Evolutionary conservation across 2,113 vertebrate species (phyloP), one percentile per base, ranked within the genome.

Genomic region (Polyodon spathula): DNA sequence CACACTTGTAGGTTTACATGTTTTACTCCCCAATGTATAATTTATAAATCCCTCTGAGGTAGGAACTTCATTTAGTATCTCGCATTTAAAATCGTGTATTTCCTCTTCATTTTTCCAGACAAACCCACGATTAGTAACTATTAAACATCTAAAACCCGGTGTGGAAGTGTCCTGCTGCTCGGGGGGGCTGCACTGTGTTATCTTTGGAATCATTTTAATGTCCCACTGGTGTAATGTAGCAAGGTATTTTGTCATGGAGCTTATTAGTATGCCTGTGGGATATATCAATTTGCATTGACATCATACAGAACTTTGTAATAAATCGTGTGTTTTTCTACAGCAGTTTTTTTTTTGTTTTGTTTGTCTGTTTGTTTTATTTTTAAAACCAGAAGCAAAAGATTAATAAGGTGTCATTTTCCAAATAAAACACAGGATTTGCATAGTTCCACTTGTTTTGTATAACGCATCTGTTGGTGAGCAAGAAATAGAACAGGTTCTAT

Each of bases 141-240:
- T 89, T 86, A 87, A 85, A 86, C 89, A 94, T 93, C 86, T 90
- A 80, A 93, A 82, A 75, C 68, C 71, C 72, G 12, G 58, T 66
- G 78, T 86, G 90, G 90, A 94, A 93, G 89, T 86, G 82, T 79
- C 89, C 88, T 74, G 85, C 87, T 88, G 91, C 80, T 89, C 69
- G 72, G 70, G 80, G 84, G n/a, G 81, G 84, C 85, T 86, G 78
- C 80, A 75, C 79, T 82, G 76, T 91, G 90, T 93, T 94, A 84
- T 92, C 86, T 90, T 93, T 94, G 92, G 89, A 90, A 82, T 78
- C 81, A 78, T 79, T 86, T 78, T 83, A 78, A 81, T 71, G 78
- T 86, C 87, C 88, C 78, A 80, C 77, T 77, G 86, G 84, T 74
- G 76, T 83, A 80, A 79, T 80, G 72, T 88, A 81, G 80, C 78